Percentiles rank a stretch among this genome's conserved stretches.
phyloP scores from a whole-genome alignment of 2,797 vertebrate genomes.

The Betta splendens region DNA sequence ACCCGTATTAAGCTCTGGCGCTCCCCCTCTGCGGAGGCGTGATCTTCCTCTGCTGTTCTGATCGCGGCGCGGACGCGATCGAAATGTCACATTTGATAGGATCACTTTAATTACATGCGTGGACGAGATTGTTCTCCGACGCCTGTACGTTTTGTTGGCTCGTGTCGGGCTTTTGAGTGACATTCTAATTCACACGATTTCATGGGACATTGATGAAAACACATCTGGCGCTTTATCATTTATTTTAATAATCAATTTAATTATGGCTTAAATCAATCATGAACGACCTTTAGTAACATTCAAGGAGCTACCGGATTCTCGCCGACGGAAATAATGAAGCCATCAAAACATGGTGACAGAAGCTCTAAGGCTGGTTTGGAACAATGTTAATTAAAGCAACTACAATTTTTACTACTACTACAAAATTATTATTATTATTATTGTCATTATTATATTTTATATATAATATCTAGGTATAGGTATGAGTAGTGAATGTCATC shows the following conservation, averaged over 20 bases:
- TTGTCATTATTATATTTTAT: not conserved
- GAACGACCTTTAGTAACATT: slow-evolving; percentile 45
- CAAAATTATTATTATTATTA: not conserved
- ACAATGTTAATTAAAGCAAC: slow-evolving; percentile 18
- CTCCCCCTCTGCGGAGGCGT: slow-evolving; percentile 44
- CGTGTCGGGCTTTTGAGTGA: slow-evolving; percentile 57
- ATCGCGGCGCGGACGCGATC: slow-evolving; percentile 56
- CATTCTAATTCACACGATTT: slow-evolving; percentile 53
- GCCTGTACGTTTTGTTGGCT: slow-evolving; percentile 37
- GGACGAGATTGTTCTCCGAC: slow-evolving; percentile 43
- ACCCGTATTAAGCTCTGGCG: slow-evolving; percentile 75
- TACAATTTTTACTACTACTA: not conserved
- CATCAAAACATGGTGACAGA: slow-evolving; percentile 43
- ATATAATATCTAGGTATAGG: slow-evolving; percentile 10
- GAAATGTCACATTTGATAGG: slow-evolving; percentile 76
- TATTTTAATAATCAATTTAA: slow-evolving; percentile 67
- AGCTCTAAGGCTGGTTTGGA: slow-evolving; percentile 10
- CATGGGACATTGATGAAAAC: slow-evolving; percentile 44
- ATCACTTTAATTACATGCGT: slow-evolving; percentile 67
- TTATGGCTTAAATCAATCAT: slow-evolving; percentile 61
- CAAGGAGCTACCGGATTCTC: slow-evolving; percentile 18
- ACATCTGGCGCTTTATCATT: slow-evolving; percentile 40
- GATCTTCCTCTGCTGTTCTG: slow-evolving; percentile 64
- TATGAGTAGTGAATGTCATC: slow-evolving; percentile 68
- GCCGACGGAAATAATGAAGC: slow-evolving; percentile 36